A percentile compares a stretch with the other conserved stretches of the same genome.
Evolutionary conservation across 1,140 invertebrate genomes (phyloP).

Genomic region (Papilio polyxenes): DNA sequence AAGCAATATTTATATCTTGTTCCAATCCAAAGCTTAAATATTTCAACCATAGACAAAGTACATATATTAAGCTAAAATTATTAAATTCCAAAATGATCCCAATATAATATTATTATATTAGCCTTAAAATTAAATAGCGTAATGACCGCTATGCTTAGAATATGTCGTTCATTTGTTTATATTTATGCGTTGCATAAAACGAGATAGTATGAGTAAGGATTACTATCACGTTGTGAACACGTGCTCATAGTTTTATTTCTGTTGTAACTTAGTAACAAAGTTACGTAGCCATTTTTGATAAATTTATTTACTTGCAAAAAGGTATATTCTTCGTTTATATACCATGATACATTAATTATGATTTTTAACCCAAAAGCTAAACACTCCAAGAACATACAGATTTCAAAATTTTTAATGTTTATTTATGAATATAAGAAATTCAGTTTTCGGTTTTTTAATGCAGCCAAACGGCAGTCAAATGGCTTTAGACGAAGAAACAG

Average conservation of each 20-base stretch:
- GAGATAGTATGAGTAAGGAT: background rate
- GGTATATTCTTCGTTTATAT: too few relatives aligned
- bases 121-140: background rate
- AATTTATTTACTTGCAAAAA: background rate
- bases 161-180: background rate
- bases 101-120: too few relatives aligned
- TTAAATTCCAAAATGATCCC: too few relatives aligned
- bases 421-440: background rate
- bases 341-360: too few relatives aligned
- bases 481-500: constrained; percentile 83
- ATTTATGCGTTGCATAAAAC: background rate
- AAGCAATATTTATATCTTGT: background rate
- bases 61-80: background rate
- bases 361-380: too few relatives aligned
- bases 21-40: background rate
- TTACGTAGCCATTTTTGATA: too few relatives aligned
- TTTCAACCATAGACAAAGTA: background rate
- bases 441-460: background rate
- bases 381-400: background rate
- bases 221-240: background rate
- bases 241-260: background rate
- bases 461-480: constrained; percentile 79
- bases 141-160: background rate
- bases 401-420: background rate
- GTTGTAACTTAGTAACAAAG: background rate